Percentiles rank a stretch among this genome's conserved stretches.
phyloP scores from a whole-genome alignment of 1,140 invertebrate species.

The Venustaconcha ellipsiformis region DNA sequence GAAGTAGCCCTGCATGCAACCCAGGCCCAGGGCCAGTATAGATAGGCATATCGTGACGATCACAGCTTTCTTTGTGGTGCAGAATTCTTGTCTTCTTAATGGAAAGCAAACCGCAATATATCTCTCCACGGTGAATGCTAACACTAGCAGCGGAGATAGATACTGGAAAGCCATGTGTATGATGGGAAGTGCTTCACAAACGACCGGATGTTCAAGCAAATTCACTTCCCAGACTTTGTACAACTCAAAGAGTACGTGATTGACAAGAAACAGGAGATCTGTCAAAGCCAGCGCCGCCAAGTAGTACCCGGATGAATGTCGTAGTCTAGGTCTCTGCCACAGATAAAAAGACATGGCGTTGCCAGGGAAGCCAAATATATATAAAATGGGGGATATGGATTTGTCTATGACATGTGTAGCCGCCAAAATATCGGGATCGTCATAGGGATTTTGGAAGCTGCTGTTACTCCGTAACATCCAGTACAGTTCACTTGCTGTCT shows the following conservation, averaged over 20 bases:
- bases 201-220: constrained; percentile 38
- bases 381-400: constrained; percentile 50
- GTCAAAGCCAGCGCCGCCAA: constrained; percentile 57
- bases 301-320: constrained; percentile 63
- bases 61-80: constrained; percentile 81
- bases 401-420: constrained; percentile 39
- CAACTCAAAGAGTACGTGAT: constrained; percentile 61
- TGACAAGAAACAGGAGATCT: constrained; percentile 55
- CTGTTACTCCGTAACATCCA: no score
- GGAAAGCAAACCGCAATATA: constrained; percentile 96
- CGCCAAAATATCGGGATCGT: constrained; percentile 4
- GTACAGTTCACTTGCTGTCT: no score
- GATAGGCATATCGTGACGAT: constrained; percentile 70
- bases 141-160: constrained; percentile 55
- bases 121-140: constrained; percentile 87
- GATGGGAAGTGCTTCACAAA: constrained; percentile 52
- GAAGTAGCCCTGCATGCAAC: constrained; percentile 56
- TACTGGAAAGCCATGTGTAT: constrained; percentile 54
- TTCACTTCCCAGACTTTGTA: constrained; percentile 56
- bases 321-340: constrained; percentile 56
- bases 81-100: constrained; percentile 80
- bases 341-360: constrained; percentile 56
- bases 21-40: constrained; percentile 36
- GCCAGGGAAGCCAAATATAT: constrained; percentile 58
- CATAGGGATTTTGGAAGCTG: no score